Evolutionary conservation across 2,888 invertebrate species (phyloP).

Genomic region (Micoletzkya japonica): DNA sequence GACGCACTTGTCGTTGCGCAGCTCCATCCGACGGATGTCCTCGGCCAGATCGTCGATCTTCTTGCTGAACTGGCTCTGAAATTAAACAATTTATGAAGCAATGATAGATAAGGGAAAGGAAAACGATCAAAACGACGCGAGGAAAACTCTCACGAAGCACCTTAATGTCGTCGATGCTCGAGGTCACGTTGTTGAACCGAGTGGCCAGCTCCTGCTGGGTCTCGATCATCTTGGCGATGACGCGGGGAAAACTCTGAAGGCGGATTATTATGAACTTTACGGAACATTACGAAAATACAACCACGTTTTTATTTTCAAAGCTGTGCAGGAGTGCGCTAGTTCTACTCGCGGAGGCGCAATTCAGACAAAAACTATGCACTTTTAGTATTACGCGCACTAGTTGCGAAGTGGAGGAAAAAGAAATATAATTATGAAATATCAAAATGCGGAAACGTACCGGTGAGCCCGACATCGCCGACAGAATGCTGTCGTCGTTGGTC

Average conservation of each 20-base stretch:
- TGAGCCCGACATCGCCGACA: neutral
- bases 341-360: no score
- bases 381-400: no score
- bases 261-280: neutral
- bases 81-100: neutral
- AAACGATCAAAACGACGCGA: neutral
- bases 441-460: neutral
- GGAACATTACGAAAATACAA: neutral
- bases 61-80: constrained; percentile 11
- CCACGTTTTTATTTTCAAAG: no score
- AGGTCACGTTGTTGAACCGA: constrained; percentile 34
- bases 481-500: constrained; percentile 18
- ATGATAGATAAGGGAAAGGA: neutral
- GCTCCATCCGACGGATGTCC: constrained; percentile 7
- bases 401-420: no score
- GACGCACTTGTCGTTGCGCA: neutral
- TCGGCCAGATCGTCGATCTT: constrained; percentile 8
- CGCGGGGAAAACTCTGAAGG: constrained; percentile 29
- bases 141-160: constrained; percentile 31
- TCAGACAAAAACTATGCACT: no score
- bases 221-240: constrained; percentile 43
- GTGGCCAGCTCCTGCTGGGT: constrained; percentile 37
- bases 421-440: neutral
- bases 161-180: constrained; percentile 37
- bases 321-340: no score